Conservation (phyloP, 2,113 vertebrate species). For the Pelusios castaneus region DNA sequence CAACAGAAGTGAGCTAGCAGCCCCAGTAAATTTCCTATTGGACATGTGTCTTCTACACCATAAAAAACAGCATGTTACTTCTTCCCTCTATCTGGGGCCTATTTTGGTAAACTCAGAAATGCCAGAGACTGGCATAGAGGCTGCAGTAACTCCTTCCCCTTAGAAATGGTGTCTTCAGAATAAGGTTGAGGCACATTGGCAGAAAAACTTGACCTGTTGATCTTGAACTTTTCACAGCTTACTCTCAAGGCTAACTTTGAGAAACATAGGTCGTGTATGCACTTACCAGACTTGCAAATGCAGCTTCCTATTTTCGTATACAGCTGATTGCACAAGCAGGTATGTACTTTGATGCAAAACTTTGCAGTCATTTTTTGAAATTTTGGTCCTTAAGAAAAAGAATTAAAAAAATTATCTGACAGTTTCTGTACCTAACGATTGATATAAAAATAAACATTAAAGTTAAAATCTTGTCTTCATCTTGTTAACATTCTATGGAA, state of each 20-base stretch:
- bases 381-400: background rate
- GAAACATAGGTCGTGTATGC: background rate
- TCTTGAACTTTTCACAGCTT: background rate
- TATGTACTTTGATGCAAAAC: background rate
- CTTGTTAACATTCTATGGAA: background rate
- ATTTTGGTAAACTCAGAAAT: background rate
- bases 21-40: background rate
- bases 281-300: background rate
- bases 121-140: background rate
- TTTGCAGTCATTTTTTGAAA: background rate
- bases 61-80: background rate
- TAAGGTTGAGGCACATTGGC: background rate
- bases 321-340: background rate
- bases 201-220: background rate
- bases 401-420: background rate
- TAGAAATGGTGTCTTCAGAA: background rate
- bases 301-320: background rate
- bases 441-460: background rate
- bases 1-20: background rate
- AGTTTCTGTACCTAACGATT: background rate
- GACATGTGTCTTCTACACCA: background rate
- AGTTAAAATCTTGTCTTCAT: background rate
- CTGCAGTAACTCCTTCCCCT: background rate
- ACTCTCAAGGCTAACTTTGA: background rate
- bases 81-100: background rate